Evolutionary conservation across 1,140 invertebrate species (phyloP).

Genomic region (Nilaparvata lugens): DNA sequence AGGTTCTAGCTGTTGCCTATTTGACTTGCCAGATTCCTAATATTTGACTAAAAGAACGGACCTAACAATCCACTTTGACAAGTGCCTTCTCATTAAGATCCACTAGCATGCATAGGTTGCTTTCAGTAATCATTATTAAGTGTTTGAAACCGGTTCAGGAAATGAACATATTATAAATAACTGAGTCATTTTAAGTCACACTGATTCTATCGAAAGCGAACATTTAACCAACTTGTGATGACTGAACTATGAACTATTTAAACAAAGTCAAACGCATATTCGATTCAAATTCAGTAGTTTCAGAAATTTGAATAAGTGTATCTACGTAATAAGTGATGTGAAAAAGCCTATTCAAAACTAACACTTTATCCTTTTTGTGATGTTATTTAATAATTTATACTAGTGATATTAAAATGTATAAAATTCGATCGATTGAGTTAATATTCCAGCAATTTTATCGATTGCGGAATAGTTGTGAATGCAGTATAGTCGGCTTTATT

Average conservation of each 20-base stretch:
- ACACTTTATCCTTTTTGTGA: background rate
- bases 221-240: too few species aligned
- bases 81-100: constrained; percentile 16
- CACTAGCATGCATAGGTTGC: constrained; percentile 18
- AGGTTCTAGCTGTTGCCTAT: constrained; percentile 1
- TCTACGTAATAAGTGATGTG: too few species aligned
- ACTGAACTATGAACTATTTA: too few species aligned
- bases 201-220: too few species aligned
- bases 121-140: constrained; percentile 9
- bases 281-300: too few species aligned
- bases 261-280: too few species aligned
- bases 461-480: background rate
- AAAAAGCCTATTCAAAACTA: background rate
- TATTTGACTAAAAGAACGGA: constrained; percentile 17
- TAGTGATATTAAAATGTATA: background rate
- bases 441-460: background rate
- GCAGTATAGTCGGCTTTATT: background rate
- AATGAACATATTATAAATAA: too few species aligned
- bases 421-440: background rate
- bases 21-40: background rate
- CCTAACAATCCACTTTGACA: constrained; percentile 18
- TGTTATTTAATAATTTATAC: background rate
- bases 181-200: too few species aligned
- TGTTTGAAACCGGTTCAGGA: background rate
- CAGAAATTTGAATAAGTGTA: too few species aligned